These are phyloP conservation scores for Pegea sp. DNA, from an alignment of 23 tunicate genomes.

Conservation along the genomic window DNA sequence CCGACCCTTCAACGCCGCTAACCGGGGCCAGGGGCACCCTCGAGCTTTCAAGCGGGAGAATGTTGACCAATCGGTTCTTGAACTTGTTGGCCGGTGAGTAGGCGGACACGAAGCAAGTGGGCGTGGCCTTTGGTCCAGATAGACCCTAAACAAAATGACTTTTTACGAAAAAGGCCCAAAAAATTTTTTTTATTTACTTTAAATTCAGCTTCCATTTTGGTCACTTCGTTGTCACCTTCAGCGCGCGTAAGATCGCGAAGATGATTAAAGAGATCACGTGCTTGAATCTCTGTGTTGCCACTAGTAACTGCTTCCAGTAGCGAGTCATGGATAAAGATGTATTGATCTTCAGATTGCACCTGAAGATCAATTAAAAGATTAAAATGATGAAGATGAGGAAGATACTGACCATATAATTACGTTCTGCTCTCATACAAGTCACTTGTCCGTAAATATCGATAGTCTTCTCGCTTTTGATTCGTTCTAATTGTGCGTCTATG, in stretches of 20 bases:
- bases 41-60: constrained; percentile 86
- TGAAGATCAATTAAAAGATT: constrained; percentile 1
- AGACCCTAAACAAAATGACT: constrained; percentile 49
- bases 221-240: constrained; percentile 18
- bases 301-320: constrained; percentile 81
- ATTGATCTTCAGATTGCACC: constrained; percentile 98
- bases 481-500: constrained; percentile 70
- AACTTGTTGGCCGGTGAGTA: constrained; percentile 82
- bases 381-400: not conserved
- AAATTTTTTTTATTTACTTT: constrained; percentile 55
- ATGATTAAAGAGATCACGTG: constrained; percentile 51
- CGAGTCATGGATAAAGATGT: constrained; percentile 91
- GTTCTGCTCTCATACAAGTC: constrained; percentile 91
- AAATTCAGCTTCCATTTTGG: constrained; percentile 81
- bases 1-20: constrained; percentile 96
- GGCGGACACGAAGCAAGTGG: constrained; percentile 65
- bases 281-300: constrained; percentile 85
- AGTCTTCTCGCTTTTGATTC: constrained; percentile 51
- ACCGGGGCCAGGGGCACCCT: constrained; percentile 83
- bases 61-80: constrained; percentile 93
- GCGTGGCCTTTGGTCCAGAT: constrained; percentile 54
- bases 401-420: constrained; percentile 72
- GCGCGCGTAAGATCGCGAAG: constrained; percentile 61
- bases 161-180: too few species aligned
- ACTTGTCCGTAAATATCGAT: constrained; percentile 92